Conservation (phyloP, 2,797 vertebrate genomes). For the Pipistrellus pipistrellus region DNA sequence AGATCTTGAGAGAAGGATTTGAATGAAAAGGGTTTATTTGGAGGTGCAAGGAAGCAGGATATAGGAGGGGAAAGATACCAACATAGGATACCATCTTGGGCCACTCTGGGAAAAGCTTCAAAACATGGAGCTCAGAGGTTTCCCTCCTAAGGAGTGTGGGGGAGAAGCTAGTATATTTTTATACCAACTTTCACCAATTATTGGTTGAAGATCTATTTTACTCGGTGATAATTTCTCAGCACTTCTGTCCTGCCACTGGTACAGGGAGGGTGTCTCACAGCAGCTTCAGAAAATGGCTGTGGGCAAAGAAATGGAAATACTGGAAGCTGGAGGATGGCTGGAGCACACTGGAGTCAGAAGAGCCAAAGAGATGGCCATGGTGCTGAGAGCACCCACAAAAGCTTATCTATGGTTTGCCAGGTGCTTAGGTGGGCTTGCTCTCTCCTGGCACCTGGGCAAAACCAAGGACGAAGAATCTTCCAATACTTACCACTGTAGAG, state of each 20-base stretch:
- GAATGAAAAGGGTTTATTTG: not conserved
- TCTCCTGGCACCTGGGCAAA: not conserved
- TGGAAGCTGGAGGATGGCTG: not conserved
- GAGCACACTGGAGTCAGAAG: not conserved
- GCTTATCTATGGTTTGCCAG: not conserved
- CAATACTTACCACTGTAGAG: not conserved
- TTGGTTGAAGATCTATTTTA: not conserved
- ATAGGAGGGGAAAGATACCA: not conserved
- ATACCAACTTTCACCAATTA: not conserved
- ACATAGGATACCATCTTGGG: rapidly evolving
- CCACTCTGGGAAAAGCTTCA: not conserved
- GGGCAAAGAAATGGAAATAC: not conserved
- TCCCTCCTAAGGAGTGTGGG: not conserved
- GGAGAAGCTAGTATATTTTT: not conserved
- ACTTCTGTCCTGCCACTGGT: not conserved
- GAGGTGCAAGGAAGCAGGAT: not conserved
- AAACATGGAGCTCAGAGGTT: not conserved
- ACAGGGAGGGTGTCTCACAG: not conserved
- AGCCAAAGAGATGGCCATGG: not conserved
- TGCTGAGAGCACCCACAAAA: not conserved
- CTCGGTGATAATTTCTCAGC: not conserved
- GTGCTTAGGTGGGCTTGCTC: not conserved
- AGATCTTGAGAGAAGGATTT: not conserved
- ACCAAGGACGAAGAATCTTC: not conserved
- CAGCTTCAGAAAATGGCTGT: not conserved